Evolutionary conservation across 2,113 vertebrate genomes (phyloP), one percentile per base, ranked within the genome.

Genomic region (Crotalus horridus): DNA sequence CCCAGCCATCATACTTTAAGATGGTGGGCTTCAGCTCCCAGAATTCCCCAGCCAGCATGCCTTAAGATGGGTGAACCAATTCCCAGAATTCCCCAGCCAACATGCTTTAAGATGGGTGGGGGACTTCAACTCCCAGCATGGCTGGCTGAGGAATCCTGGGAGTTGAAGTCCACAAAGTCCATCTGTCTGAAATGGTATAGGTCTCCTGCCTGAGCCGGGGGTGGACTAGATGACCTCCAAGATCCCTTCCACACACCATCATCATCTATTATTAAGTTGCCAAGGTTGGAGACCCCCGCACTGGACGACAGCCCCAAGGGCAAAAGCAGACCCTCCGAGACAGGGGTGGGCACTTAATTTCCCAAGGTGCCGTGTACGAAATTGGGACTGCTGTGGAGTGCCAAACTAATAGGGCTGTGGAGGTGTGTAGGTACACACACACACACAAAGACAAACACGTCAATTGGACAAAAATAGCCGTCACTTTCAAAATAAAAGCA

Each of bases 351-450:
- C 11, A 13, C 26, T 64, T 64, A n/a, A n/a, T 64, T 64, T 64
- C 29, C 29, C 61, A 69, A 64, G 4, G 9, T 13, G 26, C 3
- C 26, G n/a, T 13, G 13, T n/a, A 29, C 6, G 10, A 69, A 69
- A 13, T 12, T 6, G 29, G 29, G 29, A n/a, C 4, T 69, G 29
- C 6, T 69, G 61, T 15, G 61, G 61, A 64, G 3, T 11, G 9
- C 12, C 4, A 26, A 64, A n/a, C 26, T 11, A 64, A 13, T 1
- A 29, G 26, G 61, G 4, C 0, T 64, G 61, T 64, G 61, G n/a
- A 29, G 29, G 4, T n/a, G 61, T 0, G 0, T n/a, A 15, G 0
- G 21, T 6, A 6, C 4, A 64, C 61, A n/a, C 26, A 29, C 24
- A 5, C 9, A 24, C 7, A 29, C 3, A 64, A 3, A 58, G 17